Conservation (phyloP, 2,113 vertebrate species). For the Pseudorhombus dupliciocellatus region DNA sequence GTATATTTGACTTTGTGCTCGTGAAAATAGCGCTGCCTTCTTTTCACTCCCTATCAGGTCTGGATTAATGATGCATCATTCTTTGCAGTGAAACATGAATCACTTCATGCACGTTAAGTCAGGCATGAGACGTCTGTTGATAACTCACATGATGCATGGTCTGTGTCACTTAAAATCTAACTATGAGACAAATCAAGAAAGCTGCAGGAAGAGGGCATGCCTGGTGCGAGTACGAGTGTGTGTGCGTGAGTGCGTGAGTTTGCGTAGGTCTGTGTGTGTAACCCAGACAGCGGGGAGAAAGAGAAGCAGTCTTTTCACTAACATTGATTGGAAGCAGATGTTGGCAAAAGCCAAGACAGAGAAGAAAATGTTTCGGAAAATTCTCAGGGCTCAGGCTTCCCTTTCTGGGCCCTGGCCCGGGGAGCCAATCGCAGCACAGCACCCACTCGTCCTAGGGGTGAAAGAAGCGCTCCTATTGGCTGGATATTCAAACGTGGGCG, state of each 20-base stretch:
- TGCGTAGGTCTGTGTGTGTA: slow-evolving; percentile 37
- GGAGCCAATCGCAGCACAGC: slow-evolving; percentile 72
- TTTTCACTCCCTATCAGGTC: background rate
- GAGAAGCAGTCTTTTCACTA: slow-evolving; percentile 73
- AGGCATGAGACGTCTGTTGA: background rate
- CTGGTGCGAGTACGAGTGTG: slow-evolving; percentile 18
- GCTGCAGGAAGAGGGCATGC: slow-evolving; percentile 5
- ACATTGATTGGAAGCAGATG: slow-evolving; percentile 88
- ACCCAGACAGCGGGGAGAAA: slow-evolving; percentile 62
- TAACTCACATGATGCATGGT: background rate
- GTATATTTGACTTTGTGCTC: slow-evolving; percentile 14
- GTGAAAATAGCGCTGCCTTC: slow-evolving; percentile 3
- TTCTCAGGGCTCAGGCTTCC: slow-evolving; percentile 83
- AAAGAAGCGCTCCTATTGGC: slow-evolving; percentile 72
- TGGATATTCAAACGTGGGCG: slow-evolving; percentile 74
- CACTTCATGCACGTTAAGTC: background rate
- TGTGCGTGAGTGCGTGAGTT: slow-evolving; percentile 32
- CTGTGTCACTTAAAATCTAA: slow-evolving; percentile 1
- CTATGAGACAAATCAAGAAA: slow-evolving; percentile 18
- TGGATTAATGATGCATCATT: background rate
- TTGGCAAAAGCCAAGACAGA: slow-evolving; percentile 71
- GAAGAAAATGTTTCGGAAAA: slow-evolving; percentile 81
- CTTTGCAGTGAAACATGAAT: background rate
- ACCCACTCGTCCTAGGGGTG: slow-evolving; percentile 55
- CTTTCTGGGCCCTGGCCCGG: slow-evolving; percentile 80